Evolutionary conservation across 2,888 invertebrate genomes (phyloP).

Genomic region (Ecliptopera silaceata): DNA sequence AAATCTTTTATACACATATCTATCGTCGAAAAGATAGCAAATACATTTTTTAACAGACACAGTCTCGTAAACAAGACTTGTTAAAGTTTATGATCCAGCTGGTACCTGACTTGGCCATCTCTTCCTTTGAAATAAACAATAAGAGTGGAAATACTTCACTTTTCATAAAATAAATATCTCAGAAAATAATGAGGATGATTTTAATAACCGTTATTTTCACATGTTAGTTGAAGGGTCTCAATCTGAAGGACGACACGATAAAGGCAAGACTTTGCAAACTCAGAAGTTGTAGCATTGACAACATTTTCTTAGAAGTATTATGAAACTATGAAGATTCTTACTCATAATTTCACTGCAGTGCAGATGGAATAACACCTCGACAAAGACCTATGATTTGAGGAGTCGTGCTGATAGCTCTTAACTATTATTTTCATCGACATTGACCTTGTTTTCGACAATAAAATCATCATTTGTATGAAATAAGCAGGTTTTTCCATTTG

Average conservation of each 20-base stretch:
- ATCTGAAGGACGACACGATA: neutral
- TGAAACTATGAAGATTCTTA: too few relatives aligned
- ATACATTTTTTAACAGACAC: neutral
- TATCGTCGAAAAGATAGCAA: too few relatives aligned
- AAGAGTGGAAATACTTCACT: neutral
- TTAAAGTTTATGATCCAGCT: slow-evolving; percentile 20
- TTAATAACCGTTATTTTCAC: neutral
- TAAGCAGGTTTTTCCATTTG: slow-evolving; percentile 34
- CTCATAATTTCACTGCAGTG: too few relatives aligned
- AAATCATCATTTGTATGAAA: slow-evolving; percentile 14
- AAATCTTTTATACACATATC: neutral
- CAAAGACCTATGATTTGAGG: too few relatives aligned
- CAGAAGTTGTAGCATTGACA: neutral
- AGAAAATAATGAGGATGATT: too few relatives aligned
- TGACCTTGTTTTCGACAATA: slow-evolving; percentile 17
- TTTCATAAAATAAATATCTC: neutral
- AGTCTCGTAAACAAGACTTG: slow-evolving; percentile 21
- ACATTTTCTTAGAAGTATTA: too few relatives aligned
- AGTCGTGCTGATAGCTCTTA: too few relatives aligned
- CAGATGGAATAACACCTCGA: too few relatives aligned
- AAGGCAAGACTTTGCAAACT: neutral
- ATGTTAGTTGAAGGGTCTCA: neutral
- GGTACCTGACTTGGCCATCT: slow-evolving; percentile 8
- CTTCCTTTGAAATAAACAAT: slow-evolving; percentile 24
- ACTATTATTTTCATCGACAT: slow-evolving; percentile 2